Conservation (phyloP, 2,888 invertebrate genomes). For the Hypomecis punctinalis region DNA sequence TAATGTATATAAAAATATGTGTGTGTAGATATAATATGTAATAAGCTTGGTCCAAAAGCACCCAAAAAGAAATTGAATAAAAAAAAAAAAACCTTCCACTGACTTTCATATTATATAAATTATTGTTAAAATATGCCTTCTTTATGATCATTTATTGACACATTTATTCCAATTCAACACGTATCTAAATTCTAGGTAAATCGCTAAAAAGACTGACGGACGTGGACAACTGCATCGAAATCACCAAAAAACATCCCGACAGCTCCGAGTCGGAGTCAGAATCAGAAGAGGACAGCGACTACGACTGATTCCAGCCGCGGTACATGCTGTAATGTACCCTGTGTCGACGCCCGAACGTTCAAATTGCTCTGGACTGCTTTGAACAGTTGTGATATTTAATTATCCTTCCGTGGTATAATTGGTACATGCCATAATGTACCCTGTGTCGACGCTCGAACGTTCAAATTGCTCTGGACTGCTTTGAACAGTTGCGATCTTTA, state of each 20-base stretch:
- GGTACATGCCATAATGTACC: no score
- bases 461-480: not conserved
- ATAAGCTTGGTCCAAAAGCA: no score
- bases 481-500: no score
- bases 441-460: not conserved
- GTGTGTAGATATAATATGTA: no score
- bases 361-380: slow-evolving; percentile 28
- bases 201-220: slow-evolving; percentile 80
- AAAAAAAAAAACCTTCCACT: no score
- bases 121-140: no score
- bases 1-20: no score
- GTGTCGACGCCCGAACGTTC: slow-evolving; percentile 21
- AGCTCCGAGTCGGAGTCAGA: slow-evolving; percentile 77
- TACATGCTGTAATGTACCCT: slow-evolving; percentile 28
- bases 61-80: no score
- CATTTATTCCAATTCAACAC: not conserved
- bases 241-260: slow-evolving; percentile 81
- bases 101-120: no score
- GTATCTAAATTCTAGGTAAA: slow-evolving; percentile 60
- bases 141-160: not conserved
- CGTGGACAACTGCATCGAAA: slow-evolving; percentile 82
- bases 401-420: no score
- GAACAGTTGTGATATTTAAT: slow-evolving; percentile 7
- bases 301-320: slow-evolving; percentile 58
- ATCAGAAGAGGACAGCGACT: slow-evolving; percentile 72